phyloP scores from a whole-genome alignment of 2,113 vertebrate genomes.

The Myanophis thanlyinensis region DNA sequence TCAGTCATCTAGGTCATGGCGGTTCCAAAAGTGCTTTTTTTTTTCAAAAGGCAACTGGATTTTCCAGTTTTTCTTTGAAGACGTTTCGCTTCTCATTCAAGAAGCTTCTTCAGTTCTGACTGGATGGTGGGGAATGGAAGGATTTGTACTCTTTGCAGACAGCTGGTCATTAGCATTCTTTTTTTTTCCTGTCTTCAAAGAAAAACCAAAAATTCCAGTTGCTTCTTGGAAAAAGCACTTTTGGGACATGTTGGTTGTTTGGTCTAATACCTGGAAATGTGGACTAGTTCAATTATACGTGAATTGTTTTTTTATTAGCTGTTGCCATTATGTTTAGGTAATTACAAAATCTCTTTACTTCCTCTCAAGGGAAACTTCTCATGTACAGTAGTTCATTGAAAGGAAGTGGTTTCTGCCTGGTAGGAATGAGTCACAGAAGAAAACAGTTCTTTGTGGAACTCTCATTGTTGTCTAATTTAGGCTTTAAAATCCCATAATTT shows the following conservation, averaged over 20 bases:
- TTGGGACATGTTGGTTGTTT: not conserved
- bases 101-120: too few relatives aligned
- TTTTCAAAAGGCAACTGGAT: too few relatives aligned
- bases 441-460: slow-evolving; percentile 63
- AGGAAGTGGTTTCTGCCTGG: slow-evolving; percentile 65
- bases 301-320: slow-evolving; percentile 42
- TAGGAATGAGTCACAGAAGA: slow-evolving; percentile 65
- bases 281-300: slow-evolving; percentile 31
- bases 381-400: slow-evolving; percentile 55
- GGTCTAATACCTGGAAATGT: not conserved
- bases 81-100: too few relatives aligned
- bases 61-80: too few relatives aligned
- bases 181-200: too few relatives aligned
- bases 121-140: too few relatives aligned
- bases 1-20: too few relatives aligned
- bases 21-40: too few relatives aligned
- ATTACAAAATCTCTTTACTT: slow-evolving; percentile 59
- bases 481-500: slow-evolving; percentile 52
- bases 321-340: slow-evolving; percentile 55
- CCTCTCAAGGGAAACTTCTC: slow-evolving; percentile 60
- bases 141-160: too few relatives aligned
- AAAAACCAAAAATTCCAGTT: too few relatives aligned
- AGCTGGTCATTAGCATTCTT: too few relatives aligned
- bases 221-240: too few relatives aligned
- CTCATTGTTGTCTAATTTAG: slow-evolving; percentile 66